Conservation (phyloP, 2,113 vertebrate species). For the Bos indicus region DNA sequence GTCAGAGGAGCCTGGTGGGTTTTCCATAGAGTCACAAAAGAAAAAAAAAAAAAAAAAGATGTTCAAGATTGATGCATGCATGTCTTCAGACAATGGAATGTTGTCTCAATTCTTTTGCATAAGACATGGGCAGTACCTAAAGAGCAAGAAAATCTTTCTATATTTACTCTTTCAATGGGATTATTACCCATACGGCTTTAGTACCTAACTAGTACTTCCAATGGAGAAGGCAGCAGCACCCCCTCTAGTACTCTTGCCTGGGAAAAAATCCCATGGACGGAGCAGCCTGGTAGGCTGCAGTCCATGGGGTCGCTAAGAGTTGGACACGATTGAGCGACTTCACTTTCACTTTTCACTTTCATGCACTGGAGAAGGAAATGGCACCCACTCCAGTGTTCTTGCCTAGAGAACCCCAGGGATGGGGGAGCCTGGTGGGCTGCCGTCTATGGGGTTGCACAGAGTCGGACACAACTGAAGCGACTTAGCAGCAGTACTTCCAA, state of each 20-base stretch:
- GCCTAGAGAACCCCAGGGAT: no score
- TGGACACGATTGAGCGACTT: no score
- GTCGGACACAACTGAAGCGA: no score
- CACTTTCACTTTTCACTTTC: no score
- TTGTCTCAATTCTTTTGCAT: not conserved
- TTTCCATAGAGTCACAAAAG: not conserved
- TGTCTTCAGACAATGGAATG: not conserved
- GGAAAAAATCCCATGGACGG: no score
- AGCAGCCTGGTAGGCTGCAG: no score
- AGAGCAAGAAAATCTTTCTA: not conserved
- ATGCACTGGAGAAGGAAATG: no score
- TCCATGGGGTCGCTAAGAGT: no score
- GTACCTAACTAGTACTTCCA: not conserved
- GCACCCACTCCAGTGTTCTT: no score
- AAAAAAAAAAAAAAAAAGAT: not conserved
- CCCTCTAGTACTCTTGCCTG: no score
- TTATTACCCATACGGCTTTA: not conserved
- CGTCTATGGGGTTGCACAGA: no score
- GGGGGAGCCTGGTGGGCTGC: no score
- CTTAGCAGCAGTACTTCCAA: not conserved
- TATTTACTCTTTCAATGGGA: slow-evolving; percentile 6
- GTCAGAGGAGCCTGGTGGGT: not conserved
- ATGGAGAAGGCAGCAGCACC: not conserved
- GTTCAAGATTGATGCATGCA: not conserved
- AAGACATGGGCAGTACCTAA: not conserved